Evolutionary conservation across 2,888 invertebrate species (phyloP).

Genomic region (Xestia c-nigrum): DNA sequence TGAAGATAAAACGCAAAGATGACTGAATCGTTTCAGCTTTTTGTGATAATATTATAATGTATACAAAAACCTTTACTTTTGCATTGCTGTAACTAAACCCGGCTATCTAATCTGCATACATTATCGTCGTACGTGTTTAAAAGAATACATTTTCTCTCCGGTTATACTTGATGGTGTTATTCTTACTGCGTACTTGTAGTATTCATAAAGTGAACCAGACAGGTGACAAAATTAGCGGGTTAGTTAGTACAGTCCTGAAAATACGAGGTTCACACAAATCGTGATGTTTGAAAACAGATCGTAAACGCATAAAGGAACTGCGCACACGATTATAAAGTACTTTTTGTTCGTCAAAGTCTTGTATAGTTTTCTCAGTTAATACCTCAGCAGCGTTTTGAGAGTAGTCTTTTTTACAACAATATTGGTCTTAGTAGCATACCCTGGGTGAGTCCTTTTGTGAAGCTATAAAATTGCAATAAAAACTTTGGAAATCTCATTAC

Average conservation of each 20-base stretch:
- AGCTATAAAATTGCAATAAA: background rate
- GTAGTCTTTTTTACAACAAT: background rate
- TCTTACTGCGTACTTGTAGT: conserved; percentile 33
- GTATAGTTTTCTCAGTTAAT: background rate
- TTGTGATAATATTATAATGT: conserved; percentile 5
- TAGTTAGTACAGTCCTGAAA: conserved; percentile 50
- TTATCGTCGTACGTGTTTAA: conserved; percentile 55
- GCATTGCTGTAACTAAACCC: conserved; percentile 39
- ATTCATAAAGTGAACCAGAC: conserved; percentile 27
- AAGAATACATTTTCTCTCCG: conserved; percentile 44
- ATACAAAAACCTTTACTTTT: conserved; percentile 19
- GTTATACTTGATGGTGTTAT: conserved; percentile 39
- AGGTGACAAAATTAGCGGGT: conserved; percentile 51
- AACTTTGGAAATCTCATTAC: conserved; percentile 1
- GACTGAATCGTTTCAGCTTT: conserved; percentile 8
- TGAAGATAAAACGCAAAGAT: conserved; percentile 1
- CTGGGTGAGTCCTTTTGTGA: conserved; percentile 42
- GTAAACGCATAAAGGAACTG: conserved; percentile 22
- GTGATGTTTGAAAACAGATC: conserved; percentile 42
- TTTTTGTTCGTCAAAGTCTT: conserved; percentile 28
- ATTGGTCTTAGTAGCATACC: conserved; percentile 44
- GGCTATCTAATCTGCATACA: conserved; percentile 53
- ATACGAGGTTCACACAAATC: conserved; percentile 45
- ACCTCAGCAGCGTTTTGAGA: background rate
- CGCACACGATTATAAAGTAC: conserved; percentile 29